A percentile compares a stretch with the other conserved stretches of the same genome.
These are phyloP conservation scores for Hippocampus guttulatus DNA, from an alignment of 2,113 vertebrate species.

Conservation along the genomic window DNA sequence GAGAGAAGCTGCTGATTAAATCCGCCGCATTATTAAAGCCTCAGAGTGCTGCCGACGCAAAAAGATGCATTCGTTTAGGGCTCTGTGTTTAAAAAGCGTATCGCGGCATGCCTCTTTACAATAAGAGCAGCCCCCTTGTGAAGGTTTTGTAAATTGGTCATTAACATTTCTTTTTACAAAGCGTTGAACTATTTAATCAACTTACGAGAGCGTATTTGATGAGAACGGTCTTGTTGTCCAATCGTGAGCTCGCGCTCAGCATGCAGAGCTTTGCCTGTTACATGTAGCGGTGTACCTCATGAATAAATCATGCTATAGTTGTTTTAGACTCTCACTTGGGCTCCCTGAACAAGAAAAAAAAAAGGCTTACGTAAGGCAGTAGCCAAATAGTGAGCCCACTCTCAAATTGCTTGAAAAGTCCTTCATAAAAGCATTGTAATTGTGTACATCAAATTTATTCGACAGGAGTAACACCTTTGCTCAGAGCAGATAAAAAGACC, in stretches of 20 bases:
- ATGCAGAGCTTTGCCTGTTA: background rate
- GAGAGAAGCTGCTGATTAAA: background rate
- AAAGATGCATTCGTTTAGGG: background rate
- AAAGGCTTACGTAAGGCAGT: background rate
- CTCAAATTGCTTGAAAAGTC: background rate
- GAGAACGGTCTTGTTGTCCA: background rate
- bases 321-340: background rate
- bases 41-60: background rate
- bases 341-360: background rate
- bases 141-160: slow-evolving; percentile 1
- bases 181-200: too few species aligned
- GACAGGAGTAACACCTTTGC: background rate
- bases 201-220: background rate
- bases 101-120: background rate
- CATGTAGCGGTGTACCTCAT: background rate
- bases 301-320: slow-evolving; percentile 4
- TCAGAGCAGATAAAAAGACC: background rate
- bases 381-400: background rate
- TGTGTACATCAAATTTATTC: background rate
- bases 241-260: background rate
- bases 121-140: background rate
- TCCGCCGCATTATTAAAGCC: background rate
- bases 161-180: too few species aligned
- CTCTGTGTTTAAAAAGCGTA: background rate
- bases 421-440: background rate